Evolutionary conservation across 2,888 invertebrate species (phyloP).

Genomic region (Brachypalpus laphriformis): DNA sequence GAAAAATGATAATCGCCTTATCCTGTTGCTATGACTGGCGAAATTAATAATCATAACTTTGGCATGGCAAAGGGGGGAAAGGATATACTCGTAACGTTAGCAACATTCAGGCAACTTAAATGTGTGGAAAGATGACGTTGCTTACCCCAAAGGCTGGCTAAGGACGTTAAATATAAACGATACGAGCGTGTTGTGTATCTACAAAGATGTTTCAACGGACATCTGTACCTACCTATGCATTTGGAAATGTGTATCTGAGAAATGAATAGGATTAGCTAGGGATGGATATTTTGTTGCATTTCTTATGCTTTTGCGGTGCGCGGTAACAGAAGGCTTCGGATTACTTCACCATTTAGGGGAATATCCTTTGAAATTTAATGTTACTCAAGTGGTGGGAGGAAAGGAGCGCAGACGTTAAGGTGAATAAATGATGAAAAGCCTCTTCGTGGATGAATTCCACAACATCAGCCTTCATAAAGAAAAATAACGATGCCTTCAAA

Average conservation of each 20-base stretch:
- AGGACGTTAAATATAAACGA: neutral
- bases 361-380: no score
- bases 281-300: slow-evolving; percentile 1
- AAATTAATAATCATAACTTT: slow-evolving; percentile 71
- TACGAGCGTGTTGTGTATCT: neutral
- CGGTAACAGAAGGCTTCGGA: neutral
- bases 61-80: neutral
- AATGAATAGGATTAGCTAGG: neutral
- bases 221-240: neutral
- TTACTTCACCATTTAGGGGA: no score
- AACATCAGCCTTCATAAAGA: no score
- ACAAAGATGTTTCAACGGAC: neutral
- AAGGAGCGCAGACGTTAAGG: no score
- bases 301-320: neutral
- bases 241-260: neutral
- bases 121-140: neutral
- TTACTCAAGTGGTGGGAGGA: no score
- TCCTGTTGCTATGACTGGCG: slow-evolving; percentile 71
- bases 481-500: no score
- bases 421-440: no score
- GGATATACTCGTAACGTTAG: slow-evolving; percentile 2
- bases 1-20: slow-evolving; percentile 73
- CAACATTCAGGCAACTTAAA: slow-evolving; percentile 7
- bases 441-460: no score
- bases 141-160: neutral